Base-by-base conservation (phyloP, 2,888 invertebrate genomes). In the Gastracanthus pulcherrimus region DNA sequence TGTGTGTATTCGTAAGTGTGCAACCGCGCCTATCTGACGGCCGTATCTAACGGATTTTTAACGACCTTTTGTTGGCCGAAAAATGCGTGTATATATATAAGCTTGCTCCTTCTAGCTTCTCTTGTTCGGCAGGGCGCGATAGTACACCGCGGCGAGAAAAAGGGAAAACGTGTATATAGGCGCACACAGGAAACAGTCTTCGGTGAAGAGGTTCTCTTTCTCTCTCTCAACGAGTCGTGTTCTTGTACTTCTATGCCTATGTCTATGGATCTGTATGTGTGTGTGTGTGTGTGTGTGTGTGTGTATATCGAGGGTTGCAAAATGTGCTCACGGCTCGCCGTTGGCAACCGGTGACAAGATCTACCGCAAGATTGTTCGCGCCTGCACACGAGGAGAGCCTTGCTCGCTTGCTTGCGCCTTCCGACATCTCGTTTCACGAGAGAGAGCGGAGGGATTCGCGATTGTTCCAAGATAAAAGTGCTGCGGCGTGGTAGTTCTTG, bases 1-100 rank as follows among this genome's bases (percentile, higher is more conserved):
- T 23, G 19, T 60, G 34, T 36, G 34, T 48, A 26, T 34, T 26
- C n/a, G 16, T 26, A 41, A 45, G 29, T 55, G 83, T 84, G 85
- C 84, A 85, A 84, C 84, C 86, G 84, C 84, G 84, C 87, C 86
- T 90, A 90, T 90, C 90, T 90, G 90, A 89, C 90, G 88, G 86
- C 86, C 89, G 86, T 86, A 90, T 90, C 90, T 90, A 90, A 90
- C 90, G 90, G 89, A 90, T 89, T 90, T 90, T 90, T 89, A 90
- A 90, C 90, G 89, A 90, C 88, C 90, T 89, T 90, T 90, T 90
- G 90, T 90, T 90, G 83, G 81, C 83, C 85, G 75, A 86, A 86
- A 86, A 86, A 83, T 48, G 34, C 34, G 31, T 31, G 29, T 19
- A 19, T 45, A 48, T 41, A 64, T 36, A 70, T 45, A 34, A 67